Conservation (phyloP, 2,888 invertebrate species). For the Papilio gigon region DNA sequence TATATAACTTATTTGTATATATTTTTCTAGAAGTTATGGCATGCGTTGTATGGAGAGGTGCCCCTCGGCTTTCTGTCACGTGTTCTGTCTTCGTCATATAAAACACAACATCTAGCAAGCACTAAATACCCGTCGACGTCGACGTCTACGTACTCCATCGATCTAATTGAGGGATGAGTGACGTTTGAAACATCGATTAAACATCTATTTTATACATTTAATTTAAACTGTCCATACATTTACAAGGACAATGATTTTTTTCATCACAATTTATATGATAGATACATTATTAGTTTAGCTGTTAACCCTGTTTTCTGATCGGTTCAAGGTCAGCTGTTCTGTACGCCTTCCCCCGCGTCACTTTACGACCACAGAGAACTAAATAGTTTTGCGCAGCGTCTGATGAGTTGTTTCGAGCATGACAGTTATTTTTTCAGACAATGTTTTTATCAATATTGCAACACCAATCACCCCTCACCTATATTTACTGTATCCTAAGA, state of each 20-base stretch:
- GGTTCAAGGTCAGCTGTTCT: not conserved
- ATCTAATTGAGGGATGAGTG: slow-evolving; percentile 1
- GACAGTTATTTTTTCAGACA: not conserved
- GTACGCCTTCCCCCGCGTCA: not conserved
- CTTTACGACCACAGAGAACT: too few relatives aligned
- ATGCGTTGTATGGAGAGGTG: not conserved
- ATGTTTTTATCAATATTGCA: not conserved
- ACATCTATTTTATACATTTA: not conserved
- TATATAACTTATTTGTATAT: not conserved
- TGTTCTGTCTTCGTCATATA: not conserved
- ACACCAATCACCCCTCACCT: not conserved
- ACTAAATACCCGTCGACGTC: slow-evolving; percentile 30
- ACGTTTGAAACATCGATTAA: not conserved
- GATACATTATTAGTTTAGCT: not conserved
- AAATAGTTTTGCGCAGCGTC: too few relatives aligned
- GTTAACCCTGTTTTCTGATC: not conserved
- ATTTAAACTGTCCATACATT: not conserved
- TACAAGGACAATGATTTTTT: not conserved
- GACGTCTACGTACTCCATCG: slow-evolving; percentile 21
- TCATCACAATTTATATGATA: not conserved
- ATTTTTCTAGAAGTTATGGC: not conserved
- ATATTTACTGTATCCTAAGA: slow-evolving; percentile 45
- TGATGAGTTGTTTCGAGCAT: too few relatives aligned
- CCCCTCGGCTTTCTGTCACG: not conserved
- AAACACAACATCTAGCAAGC: slow-evolving; percentile 23